Percentiles rank a stretch among this genome's conserved stretches.
These are phyloP conservation scores for Morus bassanus DNA, from an alignment of 2,797 vertebrate genomes.

Conservation along the genomic window DNA sequence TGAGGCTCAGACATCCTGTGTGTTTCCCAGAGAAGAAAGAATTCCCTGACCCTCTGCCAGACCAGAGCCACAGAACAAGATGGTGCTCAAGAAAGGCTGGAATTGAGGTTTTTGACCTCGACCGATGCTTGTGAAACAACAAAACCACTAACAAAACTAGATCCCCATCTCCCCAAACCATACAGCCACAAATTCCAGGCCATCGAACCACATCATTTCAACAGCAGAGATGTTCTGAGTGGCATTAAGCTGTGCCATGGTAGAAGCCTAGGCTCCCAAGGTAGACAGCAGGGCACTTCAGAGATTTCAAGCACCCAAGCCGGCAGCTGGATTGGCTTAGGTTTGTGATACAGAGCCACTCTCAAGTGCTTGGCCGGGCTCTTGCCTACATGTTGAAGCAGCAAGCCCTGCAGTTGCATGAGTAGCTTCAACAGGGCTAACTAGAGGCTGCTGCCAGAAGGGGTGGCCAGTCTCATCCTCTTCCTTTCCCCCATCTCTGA, in stretches of 20 bases:
- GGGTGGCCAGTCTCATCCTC: background rate
- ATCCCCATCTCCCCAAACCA: rapidly evolving
- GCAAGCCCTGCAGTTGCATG: background rate
- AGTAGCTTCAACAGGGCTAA: background rate
- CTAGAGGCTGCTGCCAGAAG: background rate
- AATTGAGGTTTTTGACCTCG: background rate
- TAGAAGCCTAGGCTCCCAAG: rapidly evolving
- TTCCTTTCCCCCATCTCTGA: background rate
- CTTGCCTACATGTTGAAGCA: background rate
- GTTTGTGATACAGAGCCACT: background rate
- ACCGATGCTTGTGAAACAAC: background rate
- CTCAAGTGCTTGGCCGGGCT: background rate
- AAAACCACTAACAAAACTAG: background rate
- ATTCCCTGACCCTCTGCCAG: background rate
- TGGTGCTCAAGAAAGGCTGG: background rate
- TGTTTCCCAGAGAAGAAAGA: background rate
- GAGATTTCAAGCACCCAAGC: background rate
- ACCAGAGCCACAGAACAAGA: background rate
- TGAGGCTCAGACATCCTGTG: background rate
- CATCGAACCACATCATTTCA: background rate
- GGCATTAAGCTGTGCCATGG: background rate
- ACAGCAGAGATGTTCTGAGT: background rate
- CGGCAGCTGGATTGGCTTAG: background rate
- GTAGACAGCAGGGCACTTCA: background rate
- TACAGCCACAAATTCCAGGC: background rate